These are phyloP conservation scores for Lepidocyrtinus sp. DNA, from an alignment of 2,888 invertebrate genomes.

Conservation along the genomic window DNA sequence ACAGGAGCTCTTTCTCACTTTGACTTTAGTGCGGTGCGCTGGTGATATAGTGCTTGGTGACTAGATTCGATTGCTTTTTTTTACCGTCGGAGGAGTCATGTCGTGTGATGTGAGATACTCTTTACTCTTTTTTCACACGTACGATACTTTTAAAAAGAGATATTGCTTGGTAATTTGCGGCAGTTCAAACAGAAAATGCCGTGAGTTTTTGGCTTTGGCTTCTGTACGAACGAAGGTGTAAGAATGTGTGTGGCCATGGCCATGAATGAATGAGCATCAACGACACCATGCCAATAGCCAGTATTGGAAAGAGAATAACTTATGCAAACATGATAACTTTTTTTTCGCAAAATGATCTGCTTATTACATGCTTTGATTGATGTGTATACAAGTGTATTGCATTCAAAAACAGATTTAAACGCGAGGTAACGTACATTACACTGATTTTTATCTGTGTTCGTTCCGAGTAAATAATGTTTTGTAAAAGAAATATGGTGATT, in stretches of 20 bases:
- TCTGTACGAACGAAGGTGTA: background rate
- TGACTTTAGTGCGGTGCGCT: too few species aligned
- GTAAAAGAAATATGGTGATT: background rate
- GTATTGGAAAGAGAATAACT: background rate
- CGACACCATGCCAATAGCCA: too few species aligned
- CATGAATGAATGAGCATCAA: slow-evolving; percentile 9
- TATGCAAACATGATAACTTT: background rate
- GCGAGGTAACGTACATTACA: background rate
- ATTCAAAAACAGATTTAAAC: background rate
- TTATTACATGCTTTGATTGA: background rate
- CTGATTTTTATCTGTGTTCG: background rate
- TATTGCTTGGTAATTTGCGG: background rate
- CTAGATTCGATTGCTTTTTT: background rate
- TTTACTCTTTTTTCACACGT: background rate
- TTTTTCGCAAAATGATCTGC: background rate
- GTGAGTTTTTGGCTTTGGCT: background rate
- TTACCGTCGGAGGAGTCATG: background rate
- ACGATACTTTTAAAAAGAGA: background rate
- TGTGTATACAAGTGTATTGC: background rate
- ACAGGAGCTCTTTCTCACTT: background rate
- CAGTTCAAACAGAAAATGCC: background rate
- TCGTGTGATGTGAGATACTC: background rate
- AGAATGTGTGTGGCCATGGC: background rate
- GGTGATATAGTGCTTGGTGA: background rate
- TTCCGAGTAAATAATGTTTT: background rate